A percentile compares a stretch with the other conserved stretches of the same genome.
Conservation (phyloP, 2,797 vertebrate genomes). For the Myripristis murdjan region DNA sequence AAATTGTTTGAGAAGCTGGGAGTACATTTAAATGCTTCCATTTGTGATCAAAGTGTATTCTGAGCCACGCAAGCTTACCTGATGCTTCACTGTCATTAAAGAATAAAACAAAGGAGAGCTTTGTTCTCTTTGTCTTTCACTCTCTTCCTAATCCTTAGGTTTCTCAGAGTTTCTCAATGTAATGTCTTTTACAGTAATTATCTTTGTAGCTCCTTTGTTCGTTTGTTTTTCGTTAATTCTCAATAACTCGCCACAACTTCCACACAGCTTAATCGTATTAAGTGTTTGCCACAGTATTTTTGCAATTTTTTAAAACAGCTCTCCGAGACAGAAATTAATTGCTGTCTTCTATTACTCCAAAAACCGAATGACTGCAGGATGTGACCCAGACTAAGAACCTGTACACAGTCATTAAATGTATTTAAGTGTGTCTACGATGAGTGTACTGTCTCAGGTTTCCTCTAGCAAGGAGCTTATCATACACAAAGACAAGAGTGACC, state of each 20-base stretch:
- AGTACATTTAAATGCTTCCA: slow-evolving; percentile 50
- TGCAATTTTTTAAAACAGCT: background rate
- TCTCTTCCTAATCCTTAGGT: background rate
- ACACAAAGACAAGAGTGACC: slow-evolving; percentile 28
- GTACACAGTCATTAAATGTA: slow-evolving; percentile 41
- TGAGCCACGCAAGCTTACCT: background rate
- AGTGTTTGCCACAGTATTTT: too few relatives aligned
- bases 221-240: too few relatives aligned
- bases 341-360: slow-evolving; percentile 5
- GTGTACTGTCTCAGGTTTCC: slow-evolving; percentile 30
- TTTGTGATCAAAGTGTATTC: slow-evolving; percentile 26
- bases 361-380: slow-evolving; percentile 35
- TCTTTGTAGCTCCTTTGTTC: background rate
- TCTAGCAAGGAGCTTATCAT: slow-evolving; percentile 14
- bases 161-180: background rate
- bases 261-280: too few relatives aligned
- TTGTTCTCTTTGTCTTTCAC: background rate
- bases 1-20: slow-evolving; percentile 21
- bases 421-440: slow-evolving; percentile 13
- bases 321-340: slow-evolving; percentile 22
- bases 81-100: background rate
- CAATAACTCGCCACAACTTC: too few relatives aligned
- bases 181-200: background rate
- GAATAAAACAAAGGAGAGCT: too few relatives aligned
- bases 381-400: slow-evolving; percentile 40